phyloP scores from a whole-genome alignment of 2,888 invertebrate genomes.

The Thereva nobilitata region DNA sequence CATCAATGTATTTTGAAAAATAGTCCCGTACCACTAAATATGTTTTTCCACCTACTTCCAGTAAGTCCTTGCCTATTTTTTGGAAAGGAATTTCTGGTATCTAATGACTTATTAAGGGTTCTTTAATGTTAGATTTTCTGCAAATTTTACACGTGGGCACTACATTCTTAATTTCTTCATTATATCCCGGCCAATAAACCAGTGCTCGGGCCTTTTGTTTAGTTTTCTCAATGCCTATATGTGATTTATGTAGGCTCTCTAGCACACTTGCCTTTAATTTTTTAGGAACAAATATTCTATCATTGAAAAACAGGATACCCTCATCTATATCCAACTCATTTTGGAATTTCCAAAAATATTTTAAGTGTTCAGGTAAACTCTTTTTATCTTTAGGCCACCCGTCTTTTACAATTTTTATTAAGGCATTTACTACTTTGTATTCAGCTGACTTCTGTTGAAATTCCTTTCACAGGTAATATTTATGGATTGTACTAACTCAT shows the following conservation, averaged over 20 bases:
- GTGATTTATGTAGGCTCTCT: no score
- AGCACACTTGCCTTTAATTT: no score
- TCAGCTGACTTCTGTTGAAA: conserved; percentile 32
- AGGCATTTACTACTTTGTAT: conserved; percentile 9
- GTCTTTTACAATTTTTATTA: conserved; percentile 11
- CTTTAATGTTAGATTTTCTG: conserved; percentile 21
- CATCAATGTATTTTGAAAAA: no score
- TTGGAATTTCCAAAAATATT: conserved; percentile 23
- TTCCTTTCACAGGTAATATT: conserved; percentile 5
- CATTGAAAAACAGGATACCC: conserved; percentile 20
- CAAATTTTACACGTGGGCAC: conserved; percentile 29
- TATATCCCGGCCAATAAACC: conserved; percentile 30
- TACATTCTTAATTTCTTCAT: conserved; percentile 32
- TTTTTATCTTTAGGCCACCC: conserved; percentile 17
- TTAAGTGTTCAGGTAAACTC: conserved; percentile 1
- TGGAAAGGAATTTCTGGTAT: conserved; percentile 34
- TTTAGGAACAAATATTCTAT: no score
- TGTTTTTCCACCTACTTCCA: conserved; percentile 23
- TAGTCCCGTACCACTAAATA: no score
- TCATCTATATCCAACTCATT: conserved; percentile 15
- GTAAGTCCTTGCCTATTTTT: conserved; percentile 47
- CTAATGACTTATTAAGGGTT: conserved; percentile 17
- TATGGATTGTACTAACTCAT: conserved; percentile 29
- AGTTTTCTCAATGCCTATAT: no score
- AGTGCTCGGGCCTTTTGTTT: no score